These are phyloP conservation scores for Tympanoctomys barrerae DNA, from an alignment of 2,797 vertebrate species.

Conservation along the genomic window DNA sequence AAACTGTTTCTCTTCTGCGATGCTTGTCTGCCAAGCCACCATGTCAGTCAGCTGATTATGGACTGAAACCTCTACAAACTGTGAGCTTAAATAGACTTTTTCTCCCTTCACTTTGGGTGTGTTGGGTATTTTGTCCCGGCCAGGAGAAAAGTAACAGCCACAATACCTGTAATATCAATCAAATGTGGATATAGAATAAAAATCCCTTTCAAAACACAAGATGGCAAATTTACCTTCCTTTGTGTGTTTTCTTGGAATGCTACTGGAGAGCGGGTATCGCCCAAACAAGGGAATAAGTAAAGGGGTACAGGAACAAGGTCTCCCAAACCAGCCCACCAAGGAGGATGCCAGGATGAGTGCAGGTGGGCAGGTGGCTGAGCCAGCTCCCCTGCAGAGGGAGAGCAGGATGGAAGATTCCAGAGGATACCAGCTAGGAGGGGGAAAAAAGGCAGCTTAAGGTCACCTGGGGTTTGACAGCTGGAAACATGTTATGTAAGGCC, in stretches of 20 bases:
- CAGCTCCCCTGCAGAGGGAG: background rate
- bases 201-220: background rate
- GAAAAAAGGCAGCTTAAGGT: background rate
- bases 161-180: background rate
- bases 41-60: background rate
- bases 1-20: background rate
- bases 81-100: background rate
- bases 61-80: background rate
- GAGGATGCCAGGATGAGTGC: background rate
- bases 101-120: background rate
- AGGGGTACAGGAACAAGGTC: background rate
- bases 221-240: background rate
- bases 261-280: background rate
- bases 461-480: background rate
- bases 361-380: background rate
- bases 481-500: background rate
- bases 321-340: background rate
- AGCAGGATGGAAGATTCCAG: background rate
- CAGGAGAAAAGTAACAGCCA: background rate
- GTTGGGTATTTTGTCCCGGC: background rate
- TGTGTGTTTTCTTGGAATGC: background rate
- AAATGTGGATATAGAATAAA: background rate
- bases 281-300: background rate
- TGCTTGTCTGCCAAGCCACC: background rate
- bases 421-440: background rate